These are phyloP conservation scores for Bufotes viridis DNA, from an alignment of 2,797 vertebrate species.

Conservation along the genomic window DNA sequence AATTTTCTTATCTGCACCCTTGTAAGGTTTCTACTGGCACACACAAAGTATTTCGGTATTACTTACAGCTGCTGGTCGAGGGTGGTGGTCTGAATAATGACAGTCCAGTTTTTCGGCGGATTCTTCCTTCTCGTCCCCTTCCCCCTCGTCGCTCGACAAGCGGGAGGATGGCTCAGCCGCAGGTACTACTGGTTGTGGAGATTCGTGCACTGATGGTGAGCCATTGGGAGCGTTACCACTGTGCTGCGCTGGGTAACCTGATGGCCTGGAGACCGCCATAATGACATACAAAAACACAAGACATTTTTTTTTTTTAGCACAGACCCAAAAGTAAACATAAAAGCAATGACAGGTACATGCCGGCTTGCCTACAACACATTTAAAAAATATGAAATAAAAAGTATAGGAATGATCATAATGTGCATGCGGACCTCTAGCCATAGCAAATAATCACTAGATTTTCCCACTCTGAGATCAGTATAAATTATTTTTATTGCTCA, in stretches of 20 bases:
- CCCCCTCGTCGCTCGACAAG: conserved; percentile 96
- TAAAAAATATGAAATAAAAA: no score
- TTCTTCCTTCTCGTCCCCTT: conserved; percentile 96
- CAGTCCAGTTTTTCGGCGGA: conserved; percentile 95
- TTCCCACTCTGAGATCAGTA: no score
- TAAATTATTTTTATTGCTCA: no score
- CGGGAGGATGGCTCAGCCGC: conserved; percentile 84
- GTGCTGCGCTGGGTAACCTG: conserved; percentile 85
- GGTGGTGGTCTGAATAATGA: conserved; percentile 98
- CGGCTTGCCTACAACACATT: no score
- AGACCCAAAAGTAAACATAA: neutral
- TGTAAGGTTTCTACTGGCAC: neutral
- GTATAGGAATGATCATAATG: no score
- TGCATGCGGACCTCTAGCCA: no score
- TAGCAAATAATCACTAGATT: no score
- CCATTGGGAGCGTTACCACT: conserved; percentile 83
- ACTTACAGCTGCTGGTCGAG: conserved; percentile 97
- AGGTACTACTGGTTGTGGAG: conserved; percentile 83
- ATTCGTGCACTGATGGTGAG: conserved; percentile 83
- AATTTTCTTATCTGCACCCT: neutral
- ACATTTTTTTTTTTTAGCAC: neutral
- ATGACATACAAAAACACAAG: neutral
- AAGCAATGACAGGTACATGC: neutral
- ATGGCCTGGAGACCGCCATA: conserved; percentile 76
- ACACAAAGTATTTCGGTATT: neutral